Evolutionary conservation across 2,888 invertebrate species (phyloP), one percentile per base, ranked within the genome.

Genomic region (Yponomeuta malinellus): DNA sequence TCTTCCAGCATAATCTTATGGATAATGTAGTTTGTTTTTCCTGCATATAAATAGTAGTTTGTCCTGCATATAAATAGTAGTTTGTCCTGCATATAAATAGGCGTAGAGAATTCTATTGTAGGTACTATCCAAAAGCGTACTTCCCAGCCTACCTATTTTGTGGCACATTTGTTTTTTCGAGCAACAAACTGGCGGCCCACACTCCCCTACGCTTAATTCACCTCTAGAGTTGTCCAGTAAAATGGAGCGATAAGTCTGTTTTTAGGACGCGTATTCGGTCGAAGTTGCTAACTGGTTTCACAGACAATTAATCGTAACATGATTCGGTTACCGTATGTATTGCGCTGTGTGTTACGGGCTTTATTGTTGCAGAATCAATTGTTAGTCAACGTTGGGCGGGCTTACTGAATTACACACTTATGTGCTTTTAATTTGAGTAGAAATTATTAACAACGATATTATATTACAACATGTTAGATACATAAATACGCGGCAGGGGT

Each of bases 241-340:
- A 59, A 59, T 15, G 15, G 52, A 4, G 3, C 15, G 15, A 59
- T 59, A 59, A 2, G 83, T 43, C 43, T 82, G 88, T 87, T 87
- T 85, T 85, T 78, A 89, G 88, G 91, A 91, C 91, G 91, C 89
- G 90, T 88, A 67, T 69, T 63, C 83, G 87, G 84, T 87, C 83
- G 85, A 86, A 81, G 79, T 79, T 80, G 52, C 79, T 76, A 77
- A 80, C 86, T 83, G 81, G 87, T 89, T 88, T 91, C 90, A 89
- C 88, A 88, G 89, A 88, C 90, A 90, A 92, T 92, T 92, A 92
- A 86, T 89, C 89, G 23, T 79, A 82, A 82, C 82, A 87, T 90
- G 89, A 90, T 90, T 89, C 84, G 84, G 87, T 87, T 88, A 82
- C 79, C 77, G 81, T 75, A 72, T 72, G 81, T 74, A 72, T 73